These are phyloP conservation scores for Leptopilina drosophilae DNA, from an alignment of 2,888 invertebrate genomes.

Conservation along the genomic window DNA sequence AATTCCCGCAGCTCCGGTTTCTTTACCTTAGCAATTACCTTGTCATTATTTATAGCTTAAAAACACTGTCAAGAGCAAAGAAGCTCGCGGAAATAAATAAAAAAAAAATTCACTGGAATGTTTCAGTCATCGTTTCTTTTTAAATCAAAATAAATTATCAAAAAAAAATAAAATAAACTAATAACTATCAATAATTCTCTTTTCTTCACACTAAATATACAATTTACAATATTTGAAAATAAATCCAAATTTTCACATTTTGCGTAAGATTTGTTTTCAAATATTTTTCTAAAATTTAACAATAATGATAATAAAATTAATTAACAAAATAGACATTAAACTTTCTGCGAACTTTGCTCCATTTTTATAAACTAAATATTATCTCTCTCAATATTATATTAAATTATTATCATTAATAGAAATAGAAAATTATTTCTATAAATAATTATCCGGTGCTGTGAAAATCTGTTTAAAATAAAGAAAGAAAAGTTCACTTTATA, in stretches of 20 bases:
- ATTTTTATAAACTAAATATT: not conserved
- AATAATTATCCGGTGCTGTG: not conserved
- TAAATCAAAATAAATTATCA: conserved; percentile 1
- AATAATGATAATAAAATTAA: conserved; percentile 4
- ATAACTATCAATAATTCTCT: conserved; percentile 14
- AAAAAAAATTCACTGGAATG: conserved; percentile 38
- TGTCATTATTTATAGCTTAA: conserved; percentile 61
- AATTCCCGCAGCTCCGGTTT: conserved; percentile 12
- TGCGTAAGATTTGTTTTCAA: not conserved
- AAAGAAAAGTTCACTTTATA: too few relatives aligned
- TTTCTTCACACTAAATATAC: not conserved
- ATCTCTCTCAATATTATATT: not conserved
- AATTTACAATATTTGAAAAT: conserved; percentile 5
- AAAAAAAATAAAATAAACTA: not conserved
- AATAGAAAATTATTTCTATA: not conserved
- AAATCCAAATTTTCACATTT: not conserved
- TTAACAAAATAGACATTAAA: conserved; percentile 2
- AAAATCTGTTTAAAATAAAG: not conserved
- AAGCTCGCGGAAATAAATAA: conserved; percentile 21
- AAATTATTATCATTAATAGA: too few relatives aligned
- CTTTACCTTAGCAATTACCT: conserved; percentile 73
- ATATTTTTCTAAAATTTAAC: not conserved
- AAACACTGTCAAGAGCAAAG: conserved; percentile 20
- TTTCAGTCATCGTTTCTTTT: not conserved
- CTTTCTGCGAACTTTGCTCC: conserved; percentile 20